A percentile compares a stretch with the other conserved stretches of the same genome.
These are phyloP conservation scores for Nasonia longicornis DNA, from an alignment of 1,140 invertebrate species.

Conservation along the genomic window DNA sequence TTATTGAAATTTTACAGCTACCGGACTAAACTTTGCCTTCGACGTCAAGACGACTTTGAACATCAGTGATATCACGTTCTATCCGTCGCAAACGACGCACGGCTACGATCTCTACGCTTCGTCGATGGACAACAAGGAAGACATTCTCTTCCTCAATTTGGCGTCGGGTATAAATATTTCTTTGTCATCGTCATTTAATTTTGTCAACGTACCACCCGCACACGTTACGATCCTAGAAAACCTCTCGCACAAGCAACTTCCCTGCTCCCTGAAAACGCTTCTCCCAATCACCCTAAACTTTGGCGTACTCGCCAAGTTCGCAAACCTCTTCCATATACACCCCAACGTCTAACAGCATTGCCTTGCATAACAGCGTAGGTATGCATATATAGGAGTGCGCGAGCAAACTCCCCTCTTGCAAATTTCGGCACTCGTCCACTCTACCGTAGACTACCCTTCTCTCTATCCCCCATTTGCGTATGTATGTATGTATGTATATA, in stretches of 20 bases:
- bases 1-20: constrained; percentile 63
- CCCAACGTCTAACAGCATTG: too few species aligned
- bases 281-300: constrained; percentile 6
- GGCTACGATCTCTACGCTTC: constrained; percentile 84
- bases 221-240: neutral
- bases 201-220: too few species aligned
- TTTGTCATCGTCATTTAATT: too few species aligned
- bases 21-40: constrained; percentile 78
- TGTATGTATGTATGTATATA: neutral
- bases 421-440: constrained; percentile 5
- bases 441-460: too few species aligned
- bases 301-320: neutral
- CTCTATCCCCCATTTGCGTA: neutral
- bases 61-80: constrained; percentile 83
- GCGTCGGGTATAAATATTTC: constrained; percentile 72
- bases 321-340: neutral
- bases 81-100: constrained; percentile 80
- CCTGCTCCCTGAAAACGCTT: neutral
- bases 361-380: too few species aligned
- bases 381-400: neutral
- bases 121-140: constrained; percentile 77
- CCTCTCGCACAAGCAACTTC: neutral
- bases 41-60: constrained; percentile 84
- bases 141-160: constrained; percentile 82
- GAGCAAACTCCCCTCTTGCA: neutral